Conservation (phyloP, 2,888 invertebrate genomes). For the Nebria brevicollis region DNA sequence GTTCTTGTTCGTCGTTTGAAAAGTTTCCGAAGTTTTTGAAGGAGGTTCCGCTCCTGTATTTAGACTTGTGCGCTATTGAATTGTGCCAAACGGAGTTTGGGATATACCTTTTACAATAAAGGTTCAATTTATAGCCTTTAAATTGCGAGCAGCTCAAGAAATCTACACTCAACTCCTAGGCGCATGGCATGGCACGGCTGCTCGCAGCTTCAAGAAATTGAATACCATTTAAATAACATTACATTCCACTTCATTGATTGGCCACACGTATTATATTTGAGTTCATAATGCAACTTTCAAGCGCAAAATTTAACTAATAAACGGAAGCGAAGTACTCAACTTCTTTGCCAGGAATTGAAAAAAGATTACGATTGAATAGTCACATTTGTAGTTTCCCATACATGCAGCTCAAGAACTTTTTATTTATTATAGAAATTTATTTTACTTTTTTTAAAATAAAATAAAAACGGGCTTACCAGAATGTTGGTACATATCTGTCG, state of each 20-base stretch:
- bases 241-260: neutral
- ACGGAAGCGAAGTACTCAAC: neutral
- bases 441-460: neutral
- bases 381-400: neutral
- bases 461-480: too few relatives aligned
- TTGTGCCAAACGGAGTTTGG: conserved; percentile 8
- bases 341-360: neutral
- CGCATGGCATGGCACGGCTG: neutral
- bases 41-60: neutral
- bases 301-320: neutral
- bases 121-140: conserved; percentile 42
- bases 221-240: conserved; percentile 10
- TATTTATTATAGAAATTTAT: neutral
- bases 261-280: conserved; percentile 3
- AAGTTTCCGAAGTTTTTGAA: conserved; percentile 33
- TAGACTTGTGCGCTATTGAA: conserved; percentile 23
- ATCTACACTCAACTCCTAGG: neutral
- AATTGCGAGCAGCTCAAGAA: conserved; percentile 24
- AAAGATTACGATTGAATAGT: neutral
- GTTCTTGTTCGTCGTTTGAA: conserved; percentile 39
- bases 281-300: neutral
- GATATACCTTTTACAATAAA: conserved; percentile 35
- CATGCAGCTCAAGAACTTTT: neutral
- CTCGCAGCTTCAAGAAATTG: neutral
- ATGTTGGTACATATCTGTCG: too few relatives aligned